Base-by-base conservation (phyloP, 1,140 invertebrate species). In the Drosophila murphyi region DNA sequence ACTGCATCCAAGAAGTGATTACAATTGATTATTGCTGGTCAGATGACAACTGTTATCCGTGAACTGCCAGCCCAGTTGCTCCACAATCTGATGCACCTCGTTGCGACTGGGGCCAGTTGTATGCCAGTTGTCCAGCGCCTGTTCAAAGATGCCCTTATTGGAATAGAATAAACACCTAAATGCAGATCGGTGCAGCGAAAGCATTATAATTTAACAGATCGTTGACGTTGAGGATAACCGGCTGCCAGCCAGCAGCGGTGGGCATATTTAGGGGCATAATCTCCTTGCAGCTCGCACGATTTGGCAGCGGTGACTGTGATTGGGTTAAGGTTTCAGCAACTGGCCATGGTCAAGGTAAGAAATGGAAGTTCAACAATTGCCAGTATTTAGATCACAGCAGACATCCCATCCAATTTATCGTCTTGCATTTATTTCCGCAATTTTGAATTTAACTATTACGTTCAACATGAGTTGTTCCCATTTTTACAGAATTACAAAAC, bases 1-100 rank as follows among this genome's bases (percentile, higher is more conserved):
- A 99, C 95, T 54, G 96, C 95, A 62, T 96, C 96, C 45, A 98
- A 97, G 93, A 99, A 99, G 92, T 99, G 98, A 93, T 99, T 99
- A 92, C 98, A 99, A 92, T 99, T 99, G 94, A 92, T 99, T 99
- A 94, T 99, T 98, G 86, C 97, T 97, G 95, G 99, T 98, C 35
- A 99, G 93, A 93, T 99, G 98, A 92, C 99, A 99, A 79, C 97
- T 95, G 93, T 99, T 97, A 45, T 98, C 98, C 77, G 97, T 95
- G 92, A 98, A 99, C 90, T 99, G 97, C 92, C 98, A 97, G n/a
- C 98, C 98, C 68, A 99, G 92, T 92, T 98, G 96, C 64, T 95
- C 94, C 60, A 99, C 95, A 79, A 99, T 96, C 92, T 97, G 95
- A 72, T 95, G 94, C 5, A 99, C 96, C 92, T 99, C 98, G 69